Evolutionary conservation across 2,888 invertebrate genomes (phyloP).

Genomic region (Drosophila nigricruria): DNA sequence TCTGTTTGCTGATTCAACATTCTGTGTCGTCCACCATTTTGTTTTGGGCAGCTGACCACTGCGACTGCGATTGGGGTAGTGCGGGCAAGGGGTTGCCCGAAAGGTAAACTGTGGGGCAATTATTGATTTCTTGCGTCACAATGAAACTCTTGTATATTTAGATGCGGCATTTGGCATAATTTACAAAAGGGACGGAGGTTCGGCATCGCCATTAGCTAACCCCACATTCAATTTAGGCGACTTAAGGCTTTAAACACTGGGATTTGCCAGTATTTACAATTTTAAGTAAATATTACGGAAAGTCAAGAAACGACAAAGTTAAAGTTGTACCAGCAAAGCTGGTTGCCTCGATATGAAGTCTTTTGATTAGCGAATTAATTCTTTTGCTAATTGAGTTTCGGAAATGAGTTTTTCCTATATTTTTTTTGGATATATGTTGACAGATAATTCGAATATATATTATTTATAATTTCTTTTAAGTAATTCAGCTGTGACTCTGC

Average conservation of each 20-base stretch:
- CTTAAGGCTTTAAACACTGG: neutral
- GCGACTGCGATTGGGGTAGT: slow-evolving; percentile 9
- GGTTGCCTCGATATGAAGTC: neutral
- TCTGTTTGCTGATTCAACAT: slow-evolving; percentile 49
- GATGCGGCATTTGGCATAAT: slow-evolving; percentile 10
- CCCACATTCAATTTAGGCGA: slow-evolving; percentile 3
- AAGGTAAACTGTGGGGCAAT: slow-evolving; percentile 52
- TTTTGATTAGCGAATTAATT: neutral
- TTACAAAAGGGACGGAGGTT: slow-evolving; percentile 2
- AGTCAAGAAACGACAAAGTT: neutral
- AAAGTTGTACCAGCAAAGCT: neutral
- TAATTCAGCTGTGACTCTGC: neutral
- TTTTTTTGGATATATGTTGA: neutral
- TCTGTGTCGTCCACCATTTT: slow-evolving; percentile 56
- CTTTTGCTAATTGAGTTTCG: too few species aligned
- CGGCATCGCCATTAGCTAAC: slow-evolving; percentile 2
- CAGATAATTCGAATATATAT: neutral
- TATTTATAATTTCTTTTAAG: neutral
- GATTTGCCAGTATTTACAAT: slow-evolving; percentile 1
- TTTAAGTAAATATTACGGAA: neutral
- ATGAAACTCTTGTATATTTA: slow-evolving; percentile 20
- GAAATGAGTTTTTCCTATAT: neutral
- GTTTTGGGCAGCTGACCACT: slow-evolving; percentile 56
- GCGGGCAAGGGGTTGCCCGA: slow-evolving; percentile 5
- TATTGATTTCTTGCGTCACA: slow-evolving; percentile 53